Base-by-base conservation (phyloP, 1,140 invertebrate species). In the Andrena cerasifolii region DNA sequence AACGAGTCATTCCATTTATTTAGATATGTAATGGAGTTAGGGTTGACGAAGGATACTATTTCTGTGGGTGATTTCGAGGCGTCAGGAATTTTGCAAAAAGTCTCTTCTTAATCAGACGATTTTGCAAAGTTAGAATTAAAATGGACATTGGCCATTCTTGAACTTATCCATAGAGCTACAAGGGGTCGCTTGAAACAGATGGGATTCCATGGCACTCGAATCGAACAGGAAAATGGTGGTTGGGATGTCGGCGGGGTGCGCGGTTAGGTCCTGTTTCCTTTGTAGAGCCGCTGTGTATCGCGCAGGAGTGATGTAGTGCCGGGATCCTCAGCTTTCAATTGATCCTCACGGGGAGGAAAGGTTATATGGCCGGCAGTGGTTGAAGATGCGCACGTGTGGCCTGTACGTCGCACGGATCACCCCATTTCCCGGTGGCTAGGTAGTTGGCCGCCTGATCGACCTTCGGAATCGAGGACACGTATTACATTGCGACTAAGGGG, bases 401-500 rank as follows among this genome's bases (percentile, higher is more conserved):
- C 16, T 51, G 56, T 33, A 51, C 68, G 68, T 61, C n/a, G 36
- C 51, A 45, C 40, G 73, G 63, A 76, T 76, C 63, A 67, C 53
- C 73, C 63, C 53, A 33, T 76, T 76, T 68, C 62, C 21, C 63
- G 63, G 58, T 58, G 63, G 63, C 5, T 76, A 40, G 36, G 36
- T 40, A 36, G 73, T 67, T 76, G 51, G 63, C 68, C 73, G 73
- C 47, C 63, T 67, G 63, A 58, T 68, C 73, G 73, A 76, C 73
- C 73, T 76, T 76, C 73, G 73, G 40, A 76, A 68, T 76, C 63
- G 73, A 58, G 73, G 73, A 56, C 73, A 76, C 73, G 63, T 71
- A 77, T 71, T 53, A 45, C 56, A 70, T 77, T 61, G 74, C 74
- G 74, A 71, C 54, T 53, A 71, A 77, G 74, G 66, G 74, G 74